Conservation (phyloP, 2,888 invertebrate species). For the Amblyjoppa fuscipennis region DNA sequence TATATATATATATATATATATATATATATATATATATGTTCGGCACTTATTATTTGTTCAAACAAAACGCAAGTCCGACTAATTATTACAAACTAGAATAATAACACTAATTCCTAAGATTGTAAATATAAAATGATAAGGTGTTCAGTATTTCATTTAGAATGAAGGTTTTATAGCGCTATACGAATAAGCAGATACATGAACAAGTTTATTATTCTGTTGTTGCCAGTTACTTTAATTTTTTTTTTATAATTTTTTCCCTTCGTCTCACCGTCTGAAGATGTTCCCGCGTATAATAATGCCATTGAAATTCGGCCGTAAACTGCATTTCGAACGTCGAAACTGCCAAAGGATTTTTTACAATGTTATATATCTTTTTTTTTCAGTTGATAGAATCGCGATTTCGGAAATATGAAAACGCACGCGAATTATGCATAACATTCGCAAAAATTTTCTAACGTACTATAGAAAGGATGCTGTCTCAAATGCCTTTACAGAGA, state of each 20-base stretch:
- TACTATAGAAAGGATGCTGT: slow-evolving; percentile 10
- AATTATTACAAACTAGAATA: slow-evolving; percentile 13
- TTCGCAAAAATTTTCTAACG: slow-evolving; percentile 32
- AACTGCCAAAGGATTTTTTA: slow-evolving; percentile 66
- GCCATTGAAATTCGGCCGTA: slow-evolving; percentile 14
- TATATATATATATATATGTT: slow-evolving; percentile 16
- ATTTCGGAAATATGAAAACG: slow-evolving; percentile 17
- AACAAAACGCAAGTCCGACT: slow-evolving; percentile 9
- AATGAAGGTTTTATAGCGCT: slow-evolving; percentile 61
- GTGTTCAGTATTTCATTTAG: slow-evolving; percentile 65
- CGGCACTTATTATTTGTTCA: slow-evolving; percentile 37
- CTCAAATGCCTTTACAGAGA: slow-evolving; percentile 49
- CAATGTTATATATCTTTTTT: slow-evolving; percentile 35
- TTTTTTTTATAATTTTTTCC: slow-evolving; percentile 22
- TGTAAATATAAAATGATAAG: slow-evolving; percentile 45
- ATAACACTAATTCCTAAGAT: slow-evolving; percentile 19
- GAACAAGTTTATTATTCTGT: slow-evolving; percentile 61
- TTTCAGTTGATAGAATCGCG: slow-evolving; percentile 22
- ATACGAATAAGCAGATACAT: slow-evolving; percentile 45
- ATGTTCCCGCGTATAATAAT: slow-evolving; percentile 34
- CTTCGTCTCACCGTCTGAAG: slow-evolving; percentile 19
- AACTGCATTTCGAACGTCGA: slow-evolving; percentile 47
- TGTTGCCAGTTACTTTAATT: slow-evolving; percentile 49
- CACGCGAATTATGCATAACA: slow-evolving; percentile 11
- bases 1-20: slow-evolving; percentile 33